Evolutionary conservation across 2,113 vertebrate species (phyloP), one percentile per base, ranked within the genome.

Genomic region (Strix uralensis): DNA sequence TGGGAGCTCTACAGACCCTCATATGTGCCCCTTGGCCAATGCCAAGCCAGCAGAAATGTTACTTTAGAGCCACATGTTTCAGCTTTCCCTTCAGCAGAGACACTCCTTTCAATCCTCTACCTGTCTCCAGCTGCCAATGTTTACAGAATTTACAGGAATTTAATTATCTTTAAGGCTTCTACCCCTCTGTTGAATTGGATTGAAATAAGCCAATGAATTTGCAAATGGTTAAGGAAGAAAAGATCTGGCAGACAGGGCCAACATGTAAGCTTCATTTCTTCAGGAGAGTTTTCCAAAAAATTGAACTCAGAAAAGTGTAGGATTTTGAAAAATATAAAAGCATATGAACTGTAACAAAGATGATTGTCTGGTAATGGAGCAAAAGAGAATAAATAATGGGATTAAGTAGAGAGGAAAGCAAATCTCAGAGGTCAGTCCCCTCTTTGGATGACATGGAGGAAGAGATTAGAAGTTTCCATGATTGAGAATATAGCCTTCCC

Each of bases 361-460:
- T 85, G 70, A 66, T 85, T 59, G 81, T 90, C 94, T 88, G 44
- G 71, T 86, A 96, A 86, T 80, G 83, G 78, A 97, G 82, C 15
- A 29, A 79, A 87, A 55, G 71, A 91, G 74, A 82, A 79, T 69
- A 94, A 91, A 92, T 90, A 94, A 95, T 93, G 72, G 74, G 91
- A 96, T 95, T 96, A 98, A 94, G 20, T 15, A 74, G 54, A 89
- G 67, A 93, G 67, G 81, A 94, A 96, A 97, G 65, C 46, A 95
- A 92, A 97, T 52, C 74, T 87, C 81, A 94, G 90, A 91, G 65
- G 74, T 96, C 86, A 62, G 34, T 87, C 67, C 25, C 34, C 34
- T 88, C 57, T 90, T 96, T 82, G 69, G 69, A 62, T 77, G 88
- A 90, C 27, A 57, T 10, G 34, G 25, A 61, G 40, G 49, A 87